Evolutionary conservation across 2,797 vertebrate species (phyloP), one percentile per base, ranked within the genome.

Genomic region (Sebastes oblongus): DNA sequence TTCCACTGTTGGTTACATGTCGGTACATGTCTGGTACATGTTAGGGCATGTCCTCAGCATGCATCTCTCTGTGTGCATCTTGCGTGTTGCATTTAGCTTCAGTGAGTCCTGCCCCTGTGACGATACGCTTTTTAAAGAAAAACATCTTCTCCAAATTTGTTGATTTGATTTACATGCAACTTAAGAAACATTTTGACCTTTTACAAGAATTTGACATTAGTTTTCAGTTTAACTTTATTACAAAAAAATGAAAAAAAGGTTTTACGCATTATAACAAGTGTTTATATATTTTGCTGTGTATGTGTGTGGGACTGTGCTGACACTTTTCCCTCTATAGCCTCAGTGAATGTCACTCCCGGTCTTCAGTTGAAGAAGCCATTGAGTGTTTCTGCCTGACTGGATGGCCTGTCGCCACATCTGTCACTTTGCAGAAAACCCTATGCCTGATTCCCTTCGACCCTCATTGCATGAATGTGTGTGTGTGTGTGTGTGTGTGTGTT

Each of bases 381-480:
- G 84, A 89, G 86, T 86, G 79, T 90, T 93, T 93, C 86, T 90
- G 90, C 89, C 85, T 90, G 90, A 91, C 89, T 90, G 89, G 83
- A 81, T 81, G 73, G 85, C 91, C 91, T 87, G 86, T 88, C 86
- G 25, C 89, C 91, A 90, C 88, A 92, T 86, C 84, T 94, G 92
- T 94, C 93, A 93, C 87, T 87, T 77, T 76, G 62, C 75, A 77
- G 79, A 84, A 89, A 81, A 81, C 77, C 77, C 79, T 66, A 69
- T 75, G 72, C 71, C 81, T 87, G 78, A 86, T 85, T 90, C 83
- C 76, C 42, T 75, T 70, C 22, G 30, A 81, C 86, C 75, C 82
- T 54, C 56, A 10, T 29, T 62, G 54, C 39, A 42, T 56, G 72
- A 75, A 24, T 62, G 64, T 80, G 29, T 54, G 73, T 29, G 27